Conservation (phyloP, 2,888 invertebrate genomes). For the Drosophila lacicola region DNA sequence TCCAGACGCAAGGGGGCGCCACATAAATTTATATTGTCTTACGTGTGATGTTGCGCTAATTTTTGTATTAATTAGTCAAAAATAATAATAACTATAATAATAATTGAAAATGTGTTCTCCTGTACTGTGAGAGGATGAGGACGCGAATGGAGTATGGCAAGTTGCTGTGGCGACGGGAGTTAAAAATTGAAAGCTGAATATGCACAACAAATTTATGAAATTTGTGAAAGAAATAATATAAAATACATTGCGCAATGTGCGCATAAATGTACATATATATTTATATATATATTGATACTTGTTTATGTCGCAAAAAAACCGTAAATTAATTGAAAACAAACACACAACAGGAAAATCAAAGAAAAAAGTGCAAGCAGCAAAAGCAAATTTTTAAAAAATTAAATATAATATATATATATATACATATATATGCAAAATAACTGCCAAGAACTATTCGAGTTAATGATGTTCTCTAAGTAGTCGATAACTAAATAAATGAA, state of each 20-base stretch:
- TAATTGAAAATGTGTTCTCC: slow-evolving; percentile 2
- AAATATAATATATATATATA: slow-evolving; percentile 19
- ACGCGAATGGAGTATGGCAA: background rate
- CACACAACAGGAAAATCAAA: slow-evolving; percentile 26
- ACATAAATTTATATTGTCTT: slow-evolving; percentile 18
- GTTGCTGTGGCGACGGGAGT: slow-evolving; percentile 1
- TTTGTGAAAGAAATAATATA: slow-evolving; percentile 66
- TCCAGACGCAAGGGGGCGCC: slow-evolving; percentile 30
- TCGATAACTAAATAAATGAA: slow-evolving; percentile 33
- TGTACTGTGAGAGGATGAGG: slow-evolving; percentile 13
- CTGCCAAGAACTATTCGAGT: slow-evolving; percentile 83
- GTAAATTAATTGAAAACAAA: slow-evolving; percentile 22
- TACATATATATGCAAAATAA: slow-evolving; percentile 71
- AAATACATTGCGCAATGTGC: slow-evolving; percentile 51
- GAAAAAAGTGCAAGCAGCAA: slow-evolving; percentile 27
- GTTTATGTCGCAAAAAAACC: slow-evolving; percentile 50
- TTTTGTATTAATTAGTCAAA: slow-evolving; percentile 26
- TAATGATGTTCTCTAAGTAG: slow-evolving; percentile 80
- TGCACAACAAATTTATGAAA: slow-evolving; percentile 35
- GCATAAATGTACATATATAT: slow-evolving; percentile 29
- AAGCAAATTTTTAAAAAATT: slow-evolving; percentile 42
- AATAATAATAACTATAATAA: background rate
- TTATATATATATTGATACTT: slow-evolving; percentile 19
- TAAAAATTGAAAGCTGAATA: slow-evolving; percentile 9
- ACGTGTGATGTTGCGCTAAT: slow-evolving; percentile 16